Evolutionary conservation across 2,113 vertebrate species (phyloP).

Genomic region (Bungarus multicinctus): DNA sequence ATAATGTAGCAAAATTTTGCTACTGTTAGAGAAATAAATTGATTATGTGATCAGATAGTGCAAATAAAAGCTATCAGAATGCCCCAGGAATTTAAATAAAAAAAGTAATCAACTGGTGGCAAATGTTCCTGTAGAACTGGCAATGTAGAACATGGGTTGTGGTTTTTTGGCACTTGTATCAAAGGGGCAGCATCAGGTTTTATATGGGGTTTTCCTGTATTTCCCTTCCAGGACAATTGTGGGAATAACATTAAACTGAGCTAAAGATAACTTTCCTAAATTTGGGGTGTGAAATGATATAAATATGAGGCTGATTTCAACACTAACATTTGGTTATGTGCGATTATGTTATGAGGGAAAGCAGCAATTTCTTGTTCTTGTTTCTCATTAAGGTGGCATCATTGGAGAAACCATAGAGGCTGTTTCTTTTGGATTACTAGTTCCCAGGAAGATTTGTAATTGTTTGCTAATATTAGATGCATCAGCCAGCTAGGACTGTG

Average conservation of each 20-base stretch:
- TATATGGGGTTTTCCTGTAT: background rate
- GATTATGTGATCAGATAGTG: background rate
- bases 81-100: background rate
- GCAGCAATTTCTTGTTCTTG: background rate
- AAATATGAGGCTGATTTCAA: background rate
- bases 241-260: background rate
- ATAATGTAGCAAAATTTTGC: background rate
- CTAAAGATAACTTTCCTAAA: background rate
- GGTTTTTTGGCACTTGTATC: background rate
- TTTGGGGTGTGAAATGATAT: background rate
- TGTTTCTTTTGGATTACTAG: too few relatives aligned
- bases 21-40: background rate
- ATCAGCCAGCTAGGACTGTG: background rate
- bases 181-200: background rate
- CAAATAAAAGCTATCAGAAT: background rate
- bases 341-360: background rate
- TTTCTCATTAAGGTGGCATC: background rate
- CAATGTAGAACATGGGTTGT: background rate
- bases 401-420: background rate
- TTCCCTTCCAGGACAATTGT: background rate
- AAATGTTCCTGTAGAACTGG: background rate
- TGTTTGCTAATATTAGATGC: background rate
- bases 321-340: background rate
- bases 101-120: background rate
- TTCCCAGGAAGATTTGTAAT: too few relatives aligned